phyloP scores from a whole-genome alignment of 2,888 invertebrate genomes.

The Villa cingulata region DNA sequence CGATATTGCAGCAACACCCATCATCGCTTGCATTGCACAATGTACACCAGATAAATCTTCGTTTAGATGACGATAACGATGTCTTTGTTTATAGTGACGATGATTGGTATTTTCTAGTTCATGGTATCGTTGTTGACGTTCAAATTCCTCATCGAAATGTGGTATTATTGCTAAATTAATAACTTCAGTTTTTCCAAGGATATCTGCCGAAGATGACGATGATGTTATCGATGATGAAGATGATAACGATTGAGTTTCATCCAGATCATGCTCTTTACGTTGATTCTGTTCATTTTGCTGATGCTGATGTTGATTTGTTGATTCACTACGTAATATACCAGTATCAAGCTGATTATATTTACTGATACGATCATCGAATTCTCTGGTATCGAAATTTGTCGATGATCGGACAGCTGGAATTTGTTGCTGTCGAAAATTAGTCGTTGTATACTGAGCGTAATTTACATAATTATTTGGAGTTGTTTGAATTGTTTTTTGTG shows the following conservation, averaged over 20 bases:
- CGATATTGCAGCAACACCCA: slow-evolving; percentile 35
- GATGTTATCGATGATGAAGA: neutral
- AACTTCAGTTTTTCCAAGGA: slow-evolving; percentile 33
- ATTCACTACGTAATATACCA: neutral
- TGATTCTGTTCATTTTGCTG: neutral
- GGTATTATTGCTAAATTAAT: slow-evolving; percentile 36
- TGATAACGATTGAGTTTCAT: neutral
- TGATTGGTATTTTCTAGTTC: slow-evolving; percentile 22
- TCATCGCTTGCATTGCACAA: slow-evolving; percentile 37
- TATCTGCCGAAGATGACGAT: slow-evolving; percentile 12
- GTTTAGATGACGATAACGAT: slow-evolving; percentile 23
- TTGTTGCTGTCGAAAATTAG: neutral
- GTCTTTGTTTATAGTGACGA: slow-evolving; percentile 28
- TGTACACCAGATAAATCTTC: slow-evolving; percentile 35
- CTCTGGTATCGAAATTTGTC: slow-evolving; percentile 29
- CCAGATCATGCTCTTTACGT: no score
- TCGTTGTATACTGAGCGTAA: neutral
- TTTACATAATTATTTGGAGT: neutral
- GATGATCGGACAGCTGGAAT: slow-evolving; percentile 18
- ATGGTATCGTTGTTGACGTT: slow-evolving; percentile 26
- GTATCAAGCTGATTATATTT: slow-evolving; percentile 6
- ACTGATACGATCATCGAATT: slow-evolving; percentile 28
- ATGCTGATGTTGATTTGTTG: slow-evolving; percentile 2
- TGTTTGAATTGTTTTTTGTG: slow-evolving; percentile 18
- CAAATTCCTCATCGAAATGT: slow-evolving; percentile 35